Evolutionary conservation across 2,797 vertebrate species (phyloP), one percentile per base, ranked within the genome.

Genomic region (Acanthornis magna): DNA sequence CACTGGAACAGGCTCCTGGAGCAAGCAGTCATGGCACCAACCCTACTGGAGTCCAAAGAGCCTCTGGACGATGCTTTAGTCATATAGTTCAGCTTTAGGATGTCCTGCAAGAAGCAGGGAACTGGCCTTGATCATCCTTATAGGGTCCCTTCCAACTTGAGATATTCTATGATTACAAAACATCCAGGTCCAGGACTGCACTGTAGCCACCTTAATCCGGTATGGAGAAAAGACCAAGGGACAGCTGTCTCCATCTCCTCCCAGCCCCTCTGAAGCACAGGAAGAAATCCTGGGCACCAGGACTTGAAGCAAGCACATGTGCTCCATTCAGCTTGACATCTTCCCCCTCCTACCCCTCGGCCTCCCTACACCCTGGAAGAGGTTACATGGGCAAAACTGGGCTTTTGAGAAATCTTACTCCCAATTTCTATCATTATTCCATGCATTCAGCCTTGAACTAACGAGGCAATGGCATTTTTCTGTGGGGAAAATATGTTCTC

Each of bases 211-310:
- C 29, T 76, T 27, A 78, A 6, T 17, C 9, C 38, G 29, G 11
- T 26, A 20, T 5, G 12, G 57, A 50, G 34, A 40, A 65, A 87
- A 63, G 60, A 48, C 26, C 3, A 19, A 51, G 2, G 8, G 11
- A 34, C 6, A 76, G 29, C 13, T 1, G 3, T 27, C 16, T 16
- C 10, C 2, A 5, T 42, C 11, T 32, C 10, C 21, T 61, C 15
- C n/a, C 25, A 55, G 0, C 7, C 1, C 1, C 8, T 43, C 32
- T 22, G 40, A 85, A 76, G 61, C 13, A 60, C 0, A 1, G 13
- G 45, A 55, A 54, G 50, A 76, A 72, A 19, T 53, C 25, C 25
- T 42, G 10, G 17, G 34, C 29, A 75, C 16, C 9, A 42, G 30
- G 30, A 76, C 63, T 38, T 0, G 0, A 71, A 70, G 42, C 47